A percentile compares a stretch with the other conserved stretches of the same genome.
Evolutionary conservation across 2,113 vertebrate species (phyloP).

Genomic region (Morone chrysops): DNA sequence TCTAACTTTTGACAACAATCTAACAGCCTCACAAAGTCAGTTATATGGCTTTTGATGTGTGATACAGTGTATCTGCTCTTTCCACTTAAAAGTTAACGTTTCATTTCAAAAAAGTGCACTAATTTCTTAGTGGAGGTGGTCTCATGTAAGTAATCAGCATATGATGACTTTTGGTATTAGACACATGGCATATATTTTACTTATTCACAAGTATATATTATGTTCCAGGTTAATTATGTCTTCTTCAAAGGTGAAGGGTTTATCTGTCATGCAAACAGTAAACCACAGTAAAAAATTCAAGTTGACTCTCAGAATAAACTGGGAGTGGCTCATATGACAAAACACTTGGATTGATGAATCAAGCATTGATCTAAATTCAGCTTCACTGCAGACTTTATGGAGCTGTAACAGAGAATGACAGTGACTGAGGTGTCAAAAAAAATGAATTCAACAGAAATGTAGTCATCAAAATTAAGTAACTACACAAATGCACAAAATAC

Average conservation of each 20-base stretch:
- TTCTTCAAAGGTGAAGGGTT: too few relatives aligned
- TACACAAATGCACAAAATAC: not conserved
- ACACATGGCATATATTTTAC: not conserved
- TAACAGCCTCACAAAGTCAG: too few relatives aligned
- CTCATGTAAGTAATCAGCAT: too few relatives aligned
- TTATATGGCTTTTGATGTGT: too few relatives aligned
- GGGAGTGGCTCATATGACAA: not conserved
- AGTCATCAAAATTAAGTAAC: not conserved
- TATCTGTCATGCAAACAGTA: not conserved
- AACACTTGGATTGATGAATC: not conserved
- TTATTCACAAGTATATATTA: too few relatives aligned
- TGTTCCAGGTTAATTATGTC: too few relatives aligned
- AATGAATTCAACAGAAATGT: not conserved
- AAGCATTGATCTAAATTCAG: not conserved
- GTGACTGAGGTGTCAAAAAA: not conserved
- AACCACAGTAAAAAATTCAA: not conserved
- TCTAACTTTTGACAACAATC: too few relatives aligned
- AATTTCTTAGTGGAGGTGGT: too few relatives aligned
- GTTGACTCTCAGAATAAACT: not conserved
- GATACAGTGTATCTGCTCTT: too few relatives aligned
- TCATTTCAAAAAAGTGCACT: too few relatives aligned
- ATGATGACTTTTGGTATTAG: too few relatives aligned
- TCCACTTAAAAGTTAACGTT: too few relatives aligned
- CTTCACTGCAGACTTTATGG: not conserved
- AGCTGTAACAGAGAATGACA: not conserved